Evolutionary conservation across 2,113 vertebrate species (phyloP).

Genomic region (Phalacrocorax aristotelis): DNA sequence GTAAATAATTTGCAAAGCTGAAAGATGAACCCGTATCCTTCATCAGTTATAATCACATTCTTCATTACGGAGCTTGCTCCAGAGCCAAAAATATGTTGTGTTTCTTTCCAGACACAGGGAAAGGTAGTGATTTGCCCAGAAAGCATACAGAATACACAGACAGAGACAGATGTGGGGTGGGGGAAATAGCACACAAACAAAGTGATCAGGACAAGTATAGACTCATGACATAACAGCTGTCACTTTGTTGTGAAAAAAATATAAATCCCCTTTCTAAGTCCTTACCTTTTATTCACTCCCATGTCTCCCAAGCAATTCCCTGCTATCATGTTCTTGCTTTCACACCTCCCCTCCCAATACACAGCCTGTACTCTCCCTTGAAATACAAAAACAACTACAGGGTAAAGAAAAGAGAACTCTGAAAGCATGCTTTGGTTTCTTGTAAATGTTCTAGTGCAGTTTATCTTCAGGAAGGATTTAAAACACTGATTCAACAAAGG

Average conservation of each 20-base stretch:
- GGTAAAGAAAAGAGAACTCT: neutral
- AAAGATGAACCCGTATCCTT: constrained; percentile 44
- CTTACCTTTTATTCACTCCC: neutral
- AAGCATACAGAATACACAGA: neutral
- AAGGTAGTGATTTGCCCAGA: neutral
- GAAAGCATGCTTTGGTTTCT: neutral
- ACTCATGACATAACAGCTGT: neutral
- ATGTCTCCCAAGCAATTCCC: neutral
- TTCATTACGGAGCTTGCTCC: neutral
- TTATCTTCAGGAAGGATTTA: neutral
- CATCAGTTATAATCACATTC: constrained; percentile 28
- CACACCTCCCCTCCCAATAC: neutral
- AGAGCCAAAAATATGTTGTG: constrained; percentile 19
- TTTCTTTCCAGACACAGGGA: constrained; percentile 3
- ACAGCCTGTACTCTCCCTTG: neutral
- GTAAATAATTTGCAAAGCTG: neutral
- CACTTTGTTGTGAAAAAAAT: neutral
- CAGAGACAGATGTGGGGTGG: constrained; percentile 1
- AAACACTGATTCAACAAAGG: neutral
- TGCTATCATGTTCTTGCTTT: neutral
- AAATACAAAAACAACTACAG: neutral
- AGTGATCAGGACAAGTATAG: constrained; percentile 8
- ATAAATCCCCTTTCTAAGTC: neutral
- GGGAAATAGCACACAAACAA: neutral
- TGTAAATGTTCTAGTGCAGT: neutral